Conservation (phyloP, 2,888 invertebrate genomes). For the Aquatica leii region DNA sequence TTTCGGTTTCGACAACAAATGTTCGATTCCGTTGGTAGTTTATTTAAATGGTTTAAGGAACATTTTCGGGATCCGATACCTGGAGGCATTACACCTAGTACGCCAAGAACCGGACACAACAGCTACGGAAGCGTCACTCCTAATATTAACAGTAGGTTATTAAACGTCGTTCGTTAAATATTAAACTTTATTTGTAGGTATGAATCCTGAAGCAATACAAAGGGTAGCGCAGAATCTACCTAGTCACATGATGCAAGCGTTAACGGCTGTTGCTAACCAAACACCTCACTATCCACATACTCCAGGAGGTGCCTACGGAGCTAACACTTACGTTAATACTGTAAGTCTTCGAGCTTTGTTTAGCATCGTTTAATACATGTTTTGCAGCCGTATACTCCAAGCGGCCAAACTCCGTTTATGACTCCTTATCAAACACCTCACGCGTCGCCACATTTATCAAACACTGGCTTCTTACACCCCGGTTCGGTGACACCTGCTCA, state of each 20-base stretch:
- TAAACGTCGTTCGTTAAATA: background rate
- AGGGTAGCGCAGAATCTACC: constrained; percentile 76
- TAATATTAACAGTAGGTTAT: constrained; percentile 48
- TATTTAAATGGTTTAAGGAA: constrained; percentile 98
- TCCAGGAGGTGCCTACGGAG: constrained; percentile 68
- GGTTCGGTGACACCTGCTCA: constrained; percentile 63
- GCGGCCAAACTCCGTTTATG: constrained; percentile 93
- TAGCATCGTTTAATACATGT: background rate
- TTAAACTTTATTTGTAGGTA: constrained; percentile 55
- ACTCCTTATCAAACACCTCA: constrained; percentile 85
- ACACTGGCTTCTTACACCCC: constrained; percentile 65
- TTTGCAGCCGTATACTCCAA: constrained; percentile 82
- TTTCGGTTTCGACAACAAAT: constrained; percentile 88
- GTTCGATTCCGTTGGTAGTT: constrained; percentile 80
- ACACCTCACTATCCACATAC: constrained; percentile 78
- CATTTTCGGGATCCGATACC: constrained; percentile 94
- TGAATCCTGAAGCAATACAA: constrained; percentile 74
- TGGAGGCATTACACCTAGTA: constrained; percentile 74
- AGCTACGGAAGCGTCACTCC: constrained; percentile 49
- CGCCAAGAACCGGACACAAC: constrained; percentile 71
- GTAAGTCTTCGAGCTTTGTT: constrained; percentile 50
- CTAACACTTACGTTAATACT: constrained; percentile 78
- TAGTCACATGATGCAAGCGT: constrained; percentile 73
- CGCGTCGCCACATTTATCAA: constrained; percentile 57
- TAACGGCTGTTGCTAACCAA: constrained; percentile 76